Percentiles rank a stretch among this genome's conserved stretches.
Conservation (phyloP, 2,888 invertebrate genomes). For the Scaptomyza caliginosa region DNA sequence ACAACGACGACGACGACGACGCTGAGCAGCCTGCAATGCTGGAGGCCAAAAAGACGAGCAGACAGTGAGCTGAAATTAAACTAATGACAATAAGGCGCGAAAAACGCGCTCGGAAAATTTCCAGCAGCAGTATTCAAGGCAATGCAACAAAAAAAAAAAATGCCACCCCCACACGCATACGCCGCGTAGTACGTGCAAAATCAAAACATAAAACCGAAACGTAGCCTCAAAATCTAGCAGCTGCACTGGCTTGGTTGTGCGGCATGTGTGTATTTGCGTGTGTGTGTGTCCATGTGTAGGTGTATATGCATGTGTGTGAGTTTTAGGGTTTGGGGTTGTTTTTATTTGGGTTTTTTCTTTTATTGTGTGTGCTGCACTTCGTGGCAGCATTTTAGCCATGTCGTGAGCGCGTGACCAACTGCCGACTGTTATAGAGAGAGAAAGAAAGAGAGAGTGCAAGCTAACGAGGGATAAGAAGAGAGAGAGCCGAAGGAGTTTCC, state of each 20-base stretch:
- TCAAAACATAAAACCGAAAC: conserved; percentile 71
- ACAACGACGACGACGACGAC: conserved; percentile 26
- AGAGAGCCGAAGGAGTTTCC: conserved; percentile 64
- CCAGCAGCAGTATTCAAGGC: conserved; percentile 46
- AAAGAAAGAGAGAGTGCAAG: conserved; percentile 20
- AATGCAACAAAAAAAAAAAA: background rate
- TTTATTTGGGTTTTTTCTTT: conserved; percentile 33
- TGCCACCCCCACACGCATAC: conserved; percentile 50
- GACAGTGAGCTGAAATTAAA: conserved; percentile 9
- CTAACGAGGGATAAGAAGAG: conserved; percentile 10
- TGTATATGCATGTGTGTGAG: background rate
- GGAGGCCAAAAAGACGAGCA: conserved; percentile 53
- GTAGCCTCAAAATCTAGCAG: conserved; percentile 46
- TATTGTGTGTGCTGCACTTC: conserved; percentile 43
- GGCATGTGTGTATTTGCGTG: background rate
- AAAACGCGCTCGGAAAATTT: conserved; percentile 40
- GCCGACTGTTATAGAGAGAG: conserved; percentile 28
- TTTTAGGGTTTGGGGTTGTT: conserved; percentile 31
- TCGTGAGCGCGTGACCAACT: conserved; percentile 65
- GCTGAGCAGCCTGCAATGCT: conserved; percentile 55
- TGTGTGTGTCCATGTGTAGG: background rate
- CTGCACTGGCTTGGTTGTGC: conserved; percentile 13
- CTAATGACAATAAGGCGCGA: conserved; percentile 69
- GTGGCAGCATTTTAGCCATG: conserved; percentile 46
- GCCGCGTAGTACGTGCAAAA: conserved; percentile 62